A percentile compares a stretch with the other conserved stretches of the same genome.
These are phyloP conservation scores for Gallinago undulata DNA, from an alignment of 2,113 vertebrate species.

Conservation along the genomic window DNA sequence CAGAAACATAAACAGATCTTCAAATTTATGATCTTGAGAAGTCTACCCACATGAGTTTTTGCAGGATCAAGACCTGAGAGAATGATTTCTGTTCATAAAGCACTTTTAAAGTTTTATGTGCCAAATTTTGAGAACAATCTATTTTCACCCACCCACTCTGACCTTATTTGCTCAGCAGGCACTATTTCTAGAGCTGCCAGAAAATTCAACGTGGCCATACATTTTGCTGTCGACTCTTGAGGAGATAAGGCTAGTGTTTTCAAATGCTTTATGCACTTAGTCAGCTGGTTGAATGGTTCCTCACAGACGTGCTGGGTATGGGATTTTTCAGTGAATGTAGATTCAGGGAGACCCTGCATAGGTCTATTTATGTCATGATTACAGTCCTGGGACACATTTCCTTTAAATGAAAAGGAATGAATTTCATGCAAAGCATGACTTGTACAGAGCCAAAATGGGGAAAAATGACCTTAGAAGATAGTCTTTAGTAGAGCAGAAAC, in stretches of 20 bases:
- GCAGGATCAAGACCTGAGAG: slow-evolving; percentile 49
- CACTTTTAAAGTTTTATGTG: slow-evolving; percentile 54
- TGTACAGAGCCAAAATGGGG: slow-evolving; percentile 10
- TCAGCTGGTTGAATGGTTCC: slow-evolving; percentile 27
- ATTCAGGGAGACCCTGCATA: slow-evolving; percentile 33
- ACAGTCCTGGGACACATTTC: slow-evolving; percentile 32
- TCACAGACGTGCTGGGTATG: not conserved
- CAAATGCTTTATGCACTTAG: slow-evolving; percentile 54
- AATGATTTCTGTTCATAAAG: slow-evolving; percentile 56
- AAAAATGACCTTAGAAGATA: slow-evolving; percentile 23
- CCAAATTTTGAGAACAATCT: slow-evolving; percentile 63
- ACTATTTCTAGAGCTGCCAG: slow-evolving; percentile 58
- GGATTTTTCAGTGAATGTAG: slow-evolving; percentile 41
- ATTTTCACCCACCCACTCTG: slow-evolving; percentile 60
- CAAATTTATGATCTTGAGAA: slow-evolving; percentile 29
- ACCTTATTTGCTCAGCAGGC: slow-evolving; percentile 61
- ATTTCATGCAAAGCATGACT: not conserved
- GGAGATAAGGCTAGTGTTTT: slow-evolving; percentile 52
- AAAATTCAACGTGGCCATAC: slow-evolving; percentile 36
- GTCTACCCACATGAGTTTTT: slow-evolving; percentile 23
- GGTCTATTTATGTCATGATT: slow-evolving; percentile 48
- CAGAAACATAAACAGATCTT: slow-evolving; percentile 6
- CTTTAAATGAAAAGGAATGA: not conserved
- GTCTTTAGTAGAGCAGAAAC: slow-evolving; percentile 10
- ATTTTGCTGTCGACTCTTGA: slow-evolving; percentile 57